Evolutionary conservation across 2,888 invertebrate species (phyloP), one percentile per base, ranked within the genome.

Genomic region (Parnassius apollo): DNA sequence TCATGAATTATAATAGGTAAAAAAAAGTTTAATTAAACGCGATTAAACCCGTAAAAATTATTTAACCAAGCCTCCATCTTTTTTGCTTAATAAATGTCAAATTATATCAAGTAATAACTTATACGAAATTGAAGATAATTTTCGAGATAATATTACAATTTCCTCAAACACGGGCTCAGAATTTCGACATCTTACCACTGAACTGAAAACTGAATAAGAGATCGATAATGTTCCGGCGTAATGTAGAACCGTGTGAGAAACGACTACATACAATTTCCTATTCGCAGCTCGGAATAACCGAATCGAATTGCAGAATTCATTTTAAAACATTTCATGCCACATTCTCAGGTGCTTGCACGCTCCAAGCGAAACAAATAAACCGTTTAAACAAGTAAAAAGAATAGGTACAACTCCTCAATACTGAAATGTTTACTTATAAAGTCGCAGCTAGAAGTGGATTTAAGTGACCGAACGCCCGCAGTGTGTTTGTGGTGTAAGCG

Each of bases 261-360:
- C 18, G 61, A 51, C 46, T 57, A 12, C 46, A 18, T 44, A 46
- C 56, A 45, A 61, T 35, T 52, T 52, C 46, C 50, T 11, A 52
- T 57, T 45, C 58, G 52, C 61, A 51, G 57, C 42, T 61, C 46
- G 57, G 61, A 57, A 61, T 57, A 57, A 61, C 46, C 57, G 48
- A 51, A 61, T 57, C 61, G 61, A 61, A 56, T 57, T 57, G 50
- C 46, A 25, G 57, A 61, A 57, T 61, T 46, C 61, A 51, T 57
- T 61, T 52, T 18, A 18, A 46, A 52, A 62, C 52, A n/a, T 52
- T 53, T 42, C 52, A 57, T 52, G 52, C 48, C 61, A 57, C 56
- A 62, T 62, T 62, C 57, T 53, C 57, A 22, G 35, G 22, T 42
- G 42, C 49, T 49, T n/a, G 49, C 61, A 35, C 35, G 50, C 35